phyloP scores from a whole-genome alignment of 2,888 invertebrate genomes.

The Drosophila kokeensis region DNA sequence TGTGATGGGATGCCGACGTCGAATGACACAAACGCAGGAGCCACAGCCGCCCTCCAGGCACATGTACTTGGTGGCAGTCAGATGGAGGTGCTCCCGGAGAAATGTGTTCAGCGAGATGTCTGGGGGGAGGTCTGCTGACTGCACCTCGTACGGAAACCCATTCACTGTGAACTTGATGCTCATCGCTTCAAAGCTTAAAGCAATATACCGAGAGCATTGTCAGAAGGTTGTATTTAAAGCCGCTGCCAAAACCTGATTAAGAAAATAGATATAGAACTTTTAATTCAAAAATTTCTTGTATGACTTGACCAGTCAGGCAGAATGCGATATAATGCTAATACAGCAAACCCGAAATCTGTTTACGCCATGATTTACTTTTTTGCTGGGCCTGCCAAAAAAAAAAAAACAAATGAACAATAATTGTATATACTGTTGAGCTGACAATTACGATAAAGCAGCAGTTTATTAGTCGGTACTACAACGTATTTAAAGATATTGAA shows the following conservation, averaged over 20 bases:
- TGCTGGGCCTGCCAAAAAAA: background rate
- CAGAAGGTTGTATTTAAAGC: slow-evolving; percentile 82
- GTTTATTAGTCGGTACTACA: background rate
- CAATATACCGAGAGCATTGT: slow-evolving; percentile 20
- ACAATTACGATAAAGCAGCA: background rate
- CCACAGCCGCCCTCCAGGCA: slow-evolving; percentile 90
- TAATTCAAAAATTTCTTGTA: background rate
- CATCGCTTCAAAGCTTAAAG: slow-evolving; percentile 42
- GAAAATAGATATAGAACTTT: background rate
- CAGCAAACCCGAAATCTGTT: background rate
- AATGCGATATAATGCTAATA: background rate
- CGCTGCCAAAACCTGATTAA: slow-evolving; percentile 84
- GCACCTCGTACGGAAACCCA: slow-evolving; percentile 72
- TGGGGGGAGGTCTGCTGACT: slow-evolving; percentile 78
- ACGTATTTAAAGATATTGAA: background rate
- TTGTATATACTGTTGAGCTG: background rate
- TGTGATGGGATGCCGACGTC: slow-evolving; percentile 77
- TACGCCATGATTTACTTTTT: background rate
- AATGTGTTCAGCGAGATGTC: slow-evolving; percentile 87
- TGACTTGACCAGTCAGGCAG: background rate
- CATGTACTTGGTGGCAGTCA: slow-evolving; percentile 89
- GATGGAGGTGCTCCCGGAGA: slow-evolving; percentile 87
- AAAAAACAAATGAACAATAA: background rate
- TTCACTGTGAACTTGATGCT: slow-evolving; percentile 70
- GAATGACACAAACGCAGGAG: slow-evolving; percentile 86